These are phyloP conservation scores for Cuniculus paca DNA, from an alignment of 2,797 vertebrate species.

Conservation along the genomic window DNA sequence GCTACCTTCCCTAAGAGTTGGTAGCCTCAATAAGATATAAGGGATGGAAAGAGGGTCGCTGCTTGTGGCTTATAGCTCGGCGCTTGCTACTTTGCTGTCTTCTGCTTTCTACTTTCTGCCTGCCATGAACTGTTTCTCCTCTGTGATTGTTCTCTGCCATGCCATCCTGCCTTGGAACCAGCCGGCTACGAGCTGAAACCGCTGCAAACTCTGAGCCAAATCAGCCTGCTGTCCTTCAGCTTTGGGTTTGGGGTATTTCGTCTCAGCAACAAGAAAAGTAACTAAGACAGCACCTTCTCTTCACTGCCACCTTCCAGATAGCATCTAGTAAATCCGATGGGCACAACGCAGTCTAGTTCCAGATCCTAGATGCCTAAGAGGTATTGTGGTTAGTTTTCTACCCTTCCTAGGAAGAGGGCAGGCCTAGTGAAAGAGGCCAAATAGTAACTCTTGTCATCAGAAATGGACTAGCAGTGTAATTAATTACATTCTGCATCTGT, in stretches of 20 bases:
- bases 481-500: background rate
- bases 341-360: background rate
- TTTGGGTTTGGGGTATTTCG: background rate
- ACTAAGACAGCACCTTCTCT: background rate
- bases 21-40: background rate
- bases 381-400: background rate
- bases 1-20: background rate
- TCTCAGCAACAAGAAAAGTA: background rate
- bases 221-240: background rate
- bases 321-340: background rate
- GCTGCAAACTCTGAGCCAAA: background rate
- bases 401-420: background rate
- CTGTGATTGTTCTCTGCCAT: background rate
- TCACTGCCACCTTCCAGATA: background rate
- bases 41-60: background rate
- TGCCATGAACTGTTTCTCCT: background rate
- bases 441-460: background rate
- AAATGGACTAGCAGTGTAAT: background rate
- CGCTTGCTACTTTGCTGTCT: background rate
- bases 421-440: background rate
- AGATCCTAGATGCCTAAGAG: background rate
- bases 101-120: background rate
- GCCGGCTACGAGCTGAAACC: background rate
- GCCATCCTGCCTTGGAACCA: background rate
- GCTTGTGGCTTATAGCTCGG: background rate